A percentile compares a stretch with the other conserved stretches of the same genome.
phyloP scores from a whole-genome alignment of 2,888 invertebrate genomes.

The Cremastobaeus sp. region DNA sequence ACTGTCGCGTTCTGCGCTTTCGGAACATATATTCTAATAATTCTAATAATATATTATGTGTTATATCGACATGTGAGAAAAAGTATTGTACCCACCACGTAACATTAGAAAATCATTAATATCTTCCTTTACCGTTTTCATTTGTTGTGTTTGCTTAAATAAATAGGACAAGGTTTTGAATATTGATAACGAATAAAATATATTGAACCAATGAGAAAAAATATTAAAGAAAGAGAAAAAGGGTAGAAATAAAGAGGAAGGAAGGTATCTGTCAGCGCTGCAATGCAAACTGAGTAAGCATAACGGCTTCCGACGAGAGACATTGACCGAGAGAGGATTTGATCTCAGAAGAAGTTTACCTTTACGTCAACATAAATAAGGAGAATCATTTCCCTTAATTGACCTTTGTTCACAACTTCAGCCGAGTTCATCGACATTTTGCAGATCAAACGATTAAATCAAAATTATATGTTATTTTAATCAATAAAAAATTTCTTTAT shows the following conservation, averaged over 20 bases:
- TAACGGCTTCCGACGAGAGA: slow-evolving; percentile 71
- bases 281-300: slow-evolving; percentile 59
- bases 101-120: not conserved
- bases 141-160: no score
- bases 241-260: slow-evolving; percentile 62
- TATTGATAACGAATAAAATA: no score
- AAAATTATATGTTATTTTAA: no score
- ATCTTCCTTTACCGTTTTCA: no score
- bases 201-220: slow-evolving; percentile 11
- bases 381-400: slow-evolving; percentile 62
- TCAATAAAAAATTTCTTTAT: no score
- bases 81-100: no score
- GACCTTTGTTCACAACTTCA: slow-evolving; percentile 53
- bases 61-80: no score
- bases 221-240: slow-evolving; percentile 33
- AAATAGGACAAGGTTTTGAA: no score
- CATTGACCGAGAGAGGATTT: slow-evolving; percentile 72
- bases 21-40: no score
- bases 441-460: no score
- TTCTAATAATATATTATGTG: no score
- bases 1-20: no score
- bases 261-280: slow-evolving; percentile 66
- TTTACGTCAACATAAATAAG: slow-evolving; percentile 73
- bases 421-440: slow-evolving; percentile 46
- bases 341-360: slow-evolving; percentile 72